Percentiles rank a stretch among this genome's conserved stretches.
Evolutionary conservation across 2,797 vertebrate genomes (phyloP).

Genomic region (Hyperoplus immaculatus): DNA sequence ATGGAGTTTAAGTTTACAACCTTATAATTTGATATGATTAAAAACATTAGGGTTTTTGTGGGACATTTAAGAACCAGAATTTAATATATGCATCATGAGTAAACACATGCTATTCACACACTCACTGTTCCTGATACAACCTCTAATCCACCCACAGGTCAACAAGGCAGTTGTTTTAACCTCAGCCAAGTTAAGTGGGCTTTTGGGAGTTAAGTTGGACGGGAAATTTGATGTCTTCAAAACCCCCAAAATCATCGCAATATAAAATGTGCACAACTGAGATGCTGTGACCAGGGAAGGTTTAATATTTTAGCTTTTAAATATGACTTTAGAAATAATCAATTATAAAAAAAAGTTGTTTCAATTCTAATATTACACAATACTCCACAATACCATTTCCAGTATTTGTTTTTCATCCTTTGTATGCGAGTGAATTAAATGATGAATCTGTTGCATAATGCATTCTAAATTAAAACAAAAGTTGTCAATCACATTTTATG

Average conservation of each 20-base stretch:
- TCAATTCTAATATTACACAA: not conserved
- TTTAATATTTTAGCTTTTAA: not conserved
- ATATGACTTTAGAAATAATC: not conserved
- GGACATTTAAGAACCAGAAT: not conserved
- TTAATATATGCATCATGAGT: not conserved
- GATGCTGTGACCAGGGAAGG: no score
- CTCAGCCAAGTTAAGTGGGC: conserved; percentile 50
- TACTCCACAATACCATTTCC: not conserved
- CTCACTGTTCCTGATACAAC: conserved; percentile 19
- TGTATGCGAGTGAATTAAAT: not conserved
- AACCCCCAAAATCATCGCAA: no score
- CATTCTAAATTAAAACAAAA: not conserved
- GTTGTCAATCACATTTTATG: conserved; percentile 15
- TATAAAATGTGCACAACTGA: no score
- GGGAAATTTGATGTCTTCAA: conserved; percentile 36
- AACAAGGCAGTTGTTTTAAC: conserved; percentile 79
- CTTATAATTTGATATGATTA: not conserved
- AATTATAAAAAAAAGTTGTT: not conserved
- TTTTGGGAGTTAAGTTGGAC: conserved; percentile 39
- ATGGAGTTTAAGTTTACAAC: not conserved
- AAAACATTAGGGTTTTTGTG: not conserved
- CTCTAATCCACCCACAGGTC: conserved; percentile 57
- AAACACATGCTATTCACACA: not conserved
- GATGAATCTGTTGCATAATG: not conserved
- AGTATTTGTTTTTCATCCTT: not conserved